phyloP scores from a whole-genome alignment of 37 sponge, comb jelly and placozoan species.

The Ephydatia muelleri region DNA sequence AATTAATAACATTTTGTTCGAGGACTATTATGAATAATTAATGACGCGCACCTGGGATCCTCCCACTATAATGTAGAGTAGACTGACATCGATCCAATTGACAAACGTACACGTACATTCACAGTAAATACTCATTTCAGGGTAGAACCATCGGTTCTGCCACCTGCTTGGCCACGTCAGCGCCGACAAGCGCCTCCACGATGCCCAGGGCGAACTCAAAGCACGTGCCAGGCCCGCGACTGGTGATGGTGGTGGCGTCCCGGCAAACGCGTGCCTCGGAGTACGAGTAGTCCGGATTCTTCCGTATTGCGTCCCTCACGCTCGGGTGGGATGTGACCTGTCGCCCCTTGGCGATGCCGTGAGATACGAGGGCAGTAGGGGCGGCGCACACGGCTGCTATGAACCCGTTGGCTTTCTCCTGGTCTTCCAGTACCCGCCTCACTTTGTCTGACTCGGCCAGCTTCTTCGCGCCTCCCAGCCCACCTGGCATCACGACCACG shows the following conservation, averaged over 20 bases:
- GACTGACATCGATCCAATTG: no score
- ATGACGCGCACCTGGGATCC: no score
- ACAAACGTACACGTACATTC: no score
- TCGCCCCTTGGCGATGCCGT: slow-evolving; percentile 56
- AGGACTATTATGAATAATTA: no score
- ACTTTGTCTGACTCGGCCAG: slow-evolving; percentile 61
- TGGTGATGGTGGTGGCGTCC: slow-evolving; percentile 75
- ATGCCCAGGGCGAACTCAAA: slow-evolving; percentile 86
- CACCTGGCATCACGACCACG: slow-evolving; percentile 76
- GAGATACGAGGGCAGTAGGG: slow-evolving; percentile 71
- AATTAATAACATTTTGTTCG: no score
- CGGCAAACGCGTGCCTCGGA: slow-evolving; percentile 70
- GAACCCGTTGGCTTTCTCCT: slow-evolving; percentile 46
- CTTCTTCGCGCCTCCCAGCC: slow-evolving; percentile 66
- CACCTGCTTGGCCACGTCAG: slow-evolving; percentile 65
- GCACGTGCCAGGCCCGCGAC: slow-evolving; percentile 87
- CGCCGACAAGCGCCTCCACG: slow-evolving; percentile 69
- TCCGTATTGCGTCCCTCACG: slow-evolving; percentile 47
- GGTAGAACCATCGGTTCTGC: slow-evolving; percentile 78
- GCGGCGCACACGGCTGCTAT: slow-evolving; percentile 83
- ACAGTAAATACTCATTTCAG: not conserved
- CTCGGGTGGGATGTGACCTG: slow-evolving; percentile 77
- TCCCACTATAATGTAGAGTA: no score
- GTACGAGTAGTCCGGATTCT: slow-evolving; percentile 61
- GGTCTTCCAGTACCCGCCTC: slow-evolving; percentile 49